Percentiles rank a stretch among this genome's conserved stretches.
Evolutionary conservation across 2,113 vertebrate species (phyloP).

Genomic region (Noctilio leporinus): DNA sequence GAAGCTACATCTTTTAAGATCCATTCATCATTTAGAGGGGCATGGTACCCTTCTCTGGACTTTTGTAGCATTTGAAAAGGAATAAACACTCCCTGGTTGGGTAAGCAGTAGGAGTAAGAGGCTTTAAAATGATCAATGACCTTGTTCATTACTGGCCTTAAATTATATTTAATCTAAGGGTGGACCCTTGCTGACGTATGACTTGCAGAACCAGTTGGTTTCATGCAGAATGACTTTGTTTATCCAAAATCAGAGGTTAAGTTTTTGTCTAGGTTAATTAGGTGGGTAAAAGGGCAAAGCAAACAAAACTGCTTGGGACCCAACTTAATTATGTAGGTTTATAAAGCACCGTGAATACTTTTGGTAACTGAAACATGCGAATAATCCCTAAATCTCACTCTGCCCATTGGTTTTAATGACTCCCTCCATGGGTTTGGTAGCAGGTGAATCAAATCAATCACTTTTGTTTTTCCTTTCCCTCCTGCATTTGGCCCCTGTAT

Average conservation of each 20-base stretch:
- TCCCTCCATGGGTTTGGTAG: conserved; percentile 23
- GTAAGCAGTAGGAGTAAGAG: conserved; percentile 26
- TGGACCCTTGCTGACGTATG: conserved; percentile 3
- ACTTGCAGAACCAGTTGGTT: conserved; percentile 61
- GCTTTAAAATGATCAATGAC: conserved; percentile 52
- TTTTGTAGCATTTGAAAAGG: conserved; percentile 40
- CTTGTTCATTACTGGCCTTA: conserved; percentile 47
- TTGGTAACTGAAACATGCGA: conserved; percentile 38
- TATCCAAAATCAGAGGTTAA: conserved; percentile 10
- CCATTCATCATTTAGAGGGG: not conserved
- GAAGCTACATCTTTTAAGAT: not conserved
- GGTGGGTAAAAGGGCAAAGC: conserved; percentile 1
- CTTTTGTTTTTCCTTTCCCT: not conserved
- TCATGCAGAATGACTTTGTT: conserved; percentile 56
- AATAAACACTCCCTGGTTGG: conserved; percentile 8
- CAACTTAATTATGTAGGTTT: conserved; percentile 48
- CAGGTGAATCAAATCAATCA: not conserved
- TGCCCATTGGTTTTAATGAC: conserved; percentile 10
- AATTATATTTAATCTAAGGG: conserved; percentile 62
- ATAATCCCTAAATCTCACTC: conserved; percentile 28
- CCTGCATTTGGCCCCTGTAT: not conserved
- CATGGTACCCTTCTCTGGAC: not conserved
- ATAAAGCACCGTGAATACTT: conserved; percentile 26
- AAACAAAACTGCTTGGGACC: not conserved
- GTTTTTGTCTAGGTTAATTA: not conserved